A percentile compares a stretch with the other conserved stretches of the same genome.
phyloP scores from a whole-genome alignment of 2,888 invertebrate genomes.

The Heteromurus nitidus region DNA sequence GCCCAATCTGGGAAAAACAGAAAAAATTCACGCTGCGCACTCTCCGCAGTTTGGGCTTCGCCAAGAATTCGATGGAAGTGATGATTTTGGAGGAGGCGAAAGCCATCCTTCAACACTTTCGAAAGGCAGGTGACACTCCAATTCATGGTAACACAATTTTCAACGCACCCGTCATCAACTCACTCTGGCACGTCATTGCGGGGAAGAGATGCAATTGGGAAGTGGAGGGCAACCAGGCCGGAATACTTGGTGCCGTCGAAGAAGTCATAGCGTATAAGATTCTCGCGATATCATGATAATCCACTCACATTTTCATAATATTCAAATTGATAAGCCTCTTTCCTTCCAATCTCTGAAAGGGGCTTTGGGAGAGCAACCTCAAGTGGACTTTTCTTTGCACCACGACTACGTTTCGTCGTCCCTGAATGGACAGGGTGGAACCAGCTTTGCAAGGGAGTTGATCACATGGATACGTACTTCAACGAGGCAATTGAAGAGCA shows the following conservation, averaged over 20 bases:
- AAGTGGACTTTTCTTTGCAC: constrained; percentile 47
- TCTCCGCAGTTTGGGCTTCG: constrained; percentile 34
- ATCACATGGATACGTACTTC: constrained; percentile 17
- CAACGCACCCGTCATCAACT: neutral
- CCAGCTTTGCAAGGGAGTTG: neutral
- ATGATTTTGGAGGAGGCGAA: neutral
- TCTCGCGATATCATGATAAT: neutral
- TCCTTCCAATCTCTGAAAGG: neutral
- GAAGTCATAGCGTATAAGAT: neutral
- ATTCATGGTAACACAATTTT: neutral
- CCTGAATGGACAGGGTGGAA: constrained; percentile 43
- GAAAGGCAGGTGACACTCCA: neutral
- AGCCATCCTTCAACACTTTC: neutral
- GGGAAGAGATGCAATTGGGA: neutral
- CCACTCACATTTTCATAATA: neutral
- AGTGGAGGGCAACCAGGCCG: neutral
- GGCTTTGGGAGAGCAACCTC: neutral
- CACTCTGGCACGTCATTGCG: neutral
- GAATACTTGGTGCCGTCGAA: neutral
- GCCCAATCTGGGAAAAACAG: constrained; percentile 37
- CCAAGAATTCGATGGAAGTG: constrained; percentile 21
- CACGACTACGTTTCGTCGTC: constrained; percentile 35
- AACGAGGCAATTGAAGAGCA: constrained; percentile 16
- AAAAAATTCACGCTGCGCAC: constrained; percentile 22
- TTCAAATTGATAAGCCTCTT: too few relatives aligned